Percentiles rank a stretch among this genome's conserved stretches.
Conservation (phyloP, 2,797 vertebrate genomes). For the Rhodeus uyekii region DNA sequence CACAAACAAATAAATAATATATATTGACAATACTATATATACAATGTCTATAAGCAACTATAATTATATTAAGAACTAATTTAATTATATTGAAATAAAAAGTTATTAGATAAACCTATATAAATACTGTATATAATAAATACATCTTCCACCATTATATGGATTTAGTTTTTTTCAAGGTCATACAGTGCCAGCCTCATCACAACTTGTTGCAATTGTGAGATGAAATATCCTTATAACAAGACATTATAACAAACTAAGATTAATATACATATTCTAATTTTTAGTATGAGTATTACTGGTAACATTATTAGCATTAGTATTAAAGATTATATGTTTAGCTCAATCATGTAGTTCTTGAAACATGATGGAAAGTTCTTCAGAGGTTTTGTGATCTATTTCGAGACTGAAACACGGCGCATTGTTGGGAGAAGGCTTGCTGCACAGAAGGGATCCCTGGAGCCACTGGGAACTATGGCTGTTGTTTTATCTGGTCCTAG, state of each 20-base stretch:
- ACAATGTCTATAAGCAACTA: no score
- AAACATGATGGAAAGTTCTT: neutral
- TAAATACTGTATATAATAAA: no score
- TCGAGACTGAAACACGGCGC: neutral
- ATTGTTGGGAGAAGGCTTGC: neutral
- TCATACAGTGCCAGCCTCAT: no score
- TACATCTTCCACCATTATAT: no score
- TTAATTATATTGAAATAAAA: no score
- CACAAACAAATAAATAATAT: no score
- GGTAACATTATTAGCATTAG: neutral
- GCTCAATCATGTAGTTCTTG: neutral
- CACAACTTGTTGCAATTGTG: neutral
- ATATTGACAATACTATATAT: no score
- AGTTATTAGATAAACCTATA: no score
- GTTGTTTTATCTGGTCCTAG: neutral
- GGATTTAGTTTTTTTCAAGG: no score
- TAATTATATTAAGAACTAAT: no score
- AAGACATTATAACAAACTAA: neutral
- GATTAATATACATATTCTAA: neutral
- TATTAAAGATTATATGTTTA: neutral
- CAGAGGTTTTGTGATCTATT: neutral
- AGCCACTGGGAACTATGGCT: neutral
- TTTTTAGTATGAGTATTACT: neutral
- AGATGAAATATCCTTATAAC: neutral
- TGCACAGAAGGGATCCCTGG: neutral